Conservation (phyloP, 2,113 vertebrate species). For the Reinhardtius hippoglossoides region DNA sequence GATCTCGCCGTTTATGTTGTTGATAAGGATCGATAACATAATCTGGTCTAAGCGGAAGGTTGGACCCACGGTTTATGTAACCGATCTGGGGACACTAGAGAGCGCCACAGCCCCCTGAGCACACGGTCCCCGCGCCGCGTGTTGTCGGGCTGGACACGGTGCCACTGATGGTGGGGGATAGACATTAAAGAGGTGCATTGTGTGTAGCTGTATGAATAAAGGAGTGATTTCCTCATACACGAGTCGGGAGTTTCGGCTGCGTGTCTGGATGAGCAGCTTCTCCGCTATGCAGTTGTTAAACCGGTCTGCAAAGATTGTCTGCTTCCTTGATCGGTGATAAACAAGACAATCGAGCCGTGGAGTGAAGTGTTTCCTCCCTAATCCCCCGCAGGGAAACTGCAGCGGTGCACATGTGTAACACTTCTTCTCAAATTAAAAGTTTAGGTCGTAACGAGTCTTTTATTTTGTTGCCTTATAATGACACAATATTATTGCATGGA, state of each 20-base stretch:
- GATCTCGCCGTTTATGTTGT: constrained; percentile 13
- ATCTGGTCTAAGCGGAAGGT: constrained; percentile 52
- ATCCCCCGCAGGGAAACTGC: background rate
- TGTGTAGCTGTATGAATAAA: background rate
- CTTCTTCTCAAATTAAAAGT: too few species aligned
- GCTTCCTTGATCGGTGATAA: constrained; percentile 47
- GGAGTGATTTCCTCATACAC: background rate
- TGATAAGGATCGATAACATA: constrained; percentile 52
- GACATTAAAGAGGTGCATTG: background rate
- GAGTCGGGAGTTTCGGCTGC: constrained; percentile 33
- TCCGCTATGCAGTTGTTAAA: constrained; percentile 64
- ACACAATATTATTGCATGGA: too few species aligned
- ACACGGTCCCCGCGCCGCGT: constrained; percentile 49
- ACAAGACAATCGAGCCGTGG: constrained; percentile 4
- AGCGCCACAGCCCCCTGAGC: constrained; percentile 74
- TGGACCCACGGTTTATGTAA: constrained; percentile 70
- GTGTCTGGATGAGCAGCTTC: constrained; percentile 37
- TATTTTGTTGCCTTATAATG: too few species aligned
- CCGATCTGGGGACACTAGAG: constrained; percentile 80
- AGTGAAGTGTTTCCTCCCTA: background rate
- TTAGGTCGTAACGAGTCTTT: too few species aligned
- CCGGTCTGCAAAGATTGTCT: constrained; percentile 69
- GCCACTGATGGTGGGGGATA: background rate
- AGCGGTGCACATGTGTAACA: background rate
- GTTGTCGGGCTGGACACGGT: constrained; percentile 14